A percentile compares a stretch with the other conserved stretches of the same genome.
Conservation (phyloP, 2,113 vertebrate genomes). For the Hiodon tergisus region DNA sequence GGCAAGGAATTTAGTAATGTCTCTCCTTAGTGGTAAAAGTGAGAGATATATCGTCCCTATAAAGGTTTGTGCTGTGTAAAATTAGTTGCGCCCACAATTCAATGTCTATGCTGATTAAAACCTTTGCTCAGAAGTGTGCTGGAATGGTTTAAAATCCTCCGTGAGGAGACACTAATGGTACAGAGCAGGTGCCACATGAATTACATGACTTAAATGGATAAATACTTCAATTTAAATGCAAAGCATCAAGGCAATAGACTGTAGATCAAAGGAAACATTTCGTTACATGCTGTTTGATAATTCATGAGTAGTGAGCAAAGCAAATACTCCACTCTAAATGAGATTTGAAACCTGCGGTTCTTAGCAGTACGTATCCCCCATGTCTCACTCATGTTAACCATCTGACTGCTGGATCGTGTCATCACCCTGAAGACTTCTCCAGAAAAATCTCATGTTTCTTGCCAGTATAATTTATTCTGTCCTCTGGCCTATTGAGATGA, state of each 20-base stretch:
- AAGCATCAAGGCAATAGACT: conserved; percentile 41
- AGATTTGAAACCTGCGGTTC: conserved; percentile 55
- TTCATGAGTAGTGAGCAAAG: conserved; percentile 55
- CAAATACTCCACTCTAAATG: conserved; percentile 60
- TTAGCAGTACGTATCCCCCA: conserved; percentile 51
- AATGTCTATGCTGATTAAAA: neutral
- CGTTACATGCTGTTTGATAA: conserved; percentile 38
- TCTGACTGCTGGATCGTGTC: too few species aligned
- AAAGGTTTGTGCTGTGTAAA: too few species aligned
- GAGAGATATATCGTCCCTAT: too few species aligned
- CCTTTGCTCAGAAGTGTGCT: neutral
- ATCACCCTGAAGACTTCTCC: too few species aligned
- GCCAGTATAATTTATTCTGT: conserved; percentile 60
- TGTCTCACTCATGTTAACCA: too few species aligned
- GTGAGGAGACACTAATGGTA: conserved; percentile 45
- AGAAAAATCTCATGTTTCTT: conserved; percentile 53
- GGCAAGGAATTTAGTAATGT: too few species aligned
- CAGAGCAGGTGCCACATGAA: conserved; percentile 45
- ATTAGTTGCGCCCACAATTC: too few species aligned
- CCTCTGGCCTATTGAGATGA: conserved; percentile 57
- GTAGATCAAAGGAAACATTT: conserved; percentile 52
- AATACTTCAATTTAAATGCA: conserved; percentile 68
- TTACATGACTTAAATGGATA: conserved; percentile 48
- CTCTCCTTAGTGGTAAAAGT: too few species aligned
- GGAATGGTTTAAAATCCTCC: conserved; percentile 4